phyloP scores from a whole-genome alignment of 2,797 vertebrate genomes.

The Pseudopleuronectes americanus region DNA sequence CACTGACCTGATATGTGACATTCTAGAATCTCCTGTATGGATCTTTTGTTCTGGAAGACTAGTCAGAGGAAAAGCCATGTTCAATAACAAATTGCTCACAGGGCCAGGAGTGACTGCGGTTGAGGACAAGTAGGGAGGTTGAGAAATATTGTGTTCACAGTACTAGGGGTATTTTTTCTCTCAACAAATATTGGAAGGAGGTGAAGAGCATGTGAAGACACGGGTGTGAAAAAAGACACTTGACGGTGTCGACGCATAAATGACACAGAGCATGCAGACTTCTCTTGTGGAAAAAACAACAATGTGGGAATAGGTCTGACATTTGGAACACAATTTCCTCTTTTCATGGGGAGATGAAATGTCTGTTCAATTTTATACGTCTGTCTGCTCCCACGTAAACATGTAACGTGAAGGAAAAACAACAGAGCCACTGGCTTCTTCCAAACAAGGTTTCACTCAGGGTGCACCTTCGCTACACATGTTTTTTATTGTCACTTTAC shows the following conservation, averaged over 20 bases:
- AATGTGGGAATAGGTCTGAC: conserved; percentile 37
- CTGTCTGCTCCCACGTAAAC: conserved; percentile 34
- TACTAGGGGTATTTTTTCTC: conserved; percentile 7
- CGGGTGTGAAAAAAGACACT: conserved; percentile 59
- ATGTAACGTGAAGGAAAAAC: conserved; percentile 25
- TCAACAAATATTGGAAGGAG: conserved; percentile 26
- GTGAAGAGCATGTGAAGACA: conserved; percentile 34
- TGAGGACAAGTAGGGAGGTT: conserved; percentile 27
- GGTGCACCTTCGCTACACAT: conserved; percentile 40
- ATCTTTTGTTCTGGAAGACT: conserved; percentile 60
- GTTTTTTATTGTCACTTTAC: conserved; percentile 70
- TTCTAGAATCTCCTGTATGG: conserved; percentile 51
- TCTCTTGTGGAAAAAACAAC: conserved; percentile 28
- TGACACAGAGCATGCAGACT: conserved; percentile 39
- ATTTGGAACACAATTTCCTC: conserved; percentile 54
- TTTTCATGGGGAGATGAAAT: conserved; percentile 35
- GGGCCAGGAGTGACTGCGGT: conserved; percentile 31
- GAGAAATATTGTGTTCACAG: conserved; percentile 43
- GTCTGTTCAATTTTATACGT: conserved; percentile 32
- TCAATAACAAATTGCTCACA: conserved; percentile 54
- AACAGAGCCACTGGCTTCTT: conserved; percentile 25
- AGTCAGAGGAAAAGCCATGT: conserved; percentile 45
- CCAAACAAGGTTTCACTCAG: conserved; percentile 38
- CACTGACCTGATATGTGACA: conserved; percentile 68
- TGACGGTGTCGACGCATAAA: conserved; percentile 47